Base-by-base conservation (phyloP, 2,797 vertebrate species). In the Cyclura pinguis region DNA sequence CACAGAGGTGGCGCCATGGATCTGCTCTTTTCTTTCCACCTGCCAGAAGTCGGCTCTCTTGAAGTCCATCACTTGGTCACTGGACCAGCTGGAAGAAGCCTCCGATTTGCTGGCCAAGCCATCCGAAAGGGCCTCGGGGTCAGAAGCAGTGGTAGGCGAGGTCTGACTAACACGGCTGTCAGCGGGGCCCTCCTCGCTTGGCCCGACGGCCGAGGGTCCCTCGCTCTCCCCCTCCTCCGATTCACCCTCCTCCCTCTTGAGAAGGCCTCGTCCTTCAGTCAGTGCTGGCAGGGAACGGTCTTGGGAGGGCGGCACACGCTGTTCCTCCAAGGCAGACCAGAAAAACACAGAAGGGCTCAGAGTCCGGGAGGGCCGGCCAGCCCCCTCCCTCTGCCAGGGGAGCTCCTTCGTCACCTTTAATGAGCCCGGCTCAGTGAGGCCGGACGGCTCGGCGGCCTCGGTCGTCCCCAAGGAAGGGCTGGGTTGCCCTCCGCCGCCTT, bases 21-120 rank as follows among this genome's bases (percentile, higher is more conserved):
- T 92, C 77, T 83, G 81, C 88, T 92, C 90, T 0, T 3, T 85
- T 35, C 92, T 62, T 0, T 90, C 92, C 29, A 87, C 85, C 93
- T 91, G 95, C 96, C 97, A 97, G 77, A 96, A 96, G 76, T 95
- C 94, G 0, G 96, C 96, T 87, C 93, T 96, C 88, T 96, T 96
- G 83, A 95, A 95, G 91, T 97, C 97, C 91, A 92, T 57, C 76
- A 50, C 85, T 84, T 91, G 47, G 82, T 92, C 90, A 57, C 92
- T 18, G 0, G 83, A 88, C 88, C 89, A 62, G 10, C 7, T 80
- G 1, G 88, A 64, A 1, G 50, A 87, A 72, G 83, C 85, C 32
- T 78, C 22, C 0, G 80, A 62, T 77, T 88, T 5, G 1, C 92
- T 62, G 87, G 1, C 0, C 0, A 1, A 20, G 27, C 72, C 57